Conservation (phyloP, 2,888 invertebrate genomes). For the Alitta virens region DNA sequence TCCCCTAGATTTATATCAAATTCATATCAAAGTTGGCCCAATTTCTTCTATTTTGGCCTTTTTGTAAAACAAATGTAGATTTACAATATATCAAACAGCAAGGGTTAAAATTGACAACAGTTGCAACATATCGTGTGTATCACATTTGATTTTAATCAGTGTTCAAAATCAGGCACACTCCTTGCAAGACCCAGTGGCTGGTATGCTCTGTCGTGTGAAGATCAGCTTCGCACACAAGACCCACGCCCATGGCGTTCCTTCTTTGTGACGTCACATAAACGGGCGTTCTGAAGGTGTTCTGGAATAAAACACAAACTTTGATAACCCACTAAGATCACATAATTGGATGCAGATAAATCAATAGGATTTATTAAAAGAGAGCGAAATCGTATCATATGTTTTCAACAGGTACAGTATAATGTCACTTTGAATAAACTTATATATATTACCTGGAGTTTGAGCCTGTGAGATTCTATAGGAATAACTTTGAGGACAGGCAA, state of each 20-base stretch:
- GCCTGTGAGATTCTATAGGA: conserved; percentile 78
- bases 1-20: no score
- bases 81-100: no score
- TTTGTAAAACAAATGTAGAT: no score
- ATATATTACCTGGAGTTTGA: conserved; percentile 72
- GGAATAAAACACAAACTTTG: conserved; percentile 43
- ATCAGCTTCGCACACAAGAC: conserved; percentile 86
- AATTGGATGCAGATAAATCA: no score
- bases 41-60: no score
- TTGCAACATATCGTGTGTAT: no score
- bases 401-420: background rate
- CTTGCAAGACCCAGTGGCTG: conserved; percentile 88
- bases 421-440: background rate
- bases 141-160: conserved; percentile 63
- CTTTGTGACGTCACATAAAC: conserved; percentile 86
- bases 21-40: no score
- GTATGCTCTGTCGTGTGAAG: conserved; percentile 77
- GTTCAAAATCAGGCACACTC: conserved; percentile 83
- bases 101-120: no score
- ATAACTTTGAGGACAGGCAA: conserved; percentile 82
- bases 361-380: no score
- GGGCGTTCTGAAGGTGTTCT: conserved; percentile 84
- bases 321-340: background rate
- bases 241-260: conserved; percentile 87
- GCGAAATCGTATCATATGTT: background rate